Evolutionary conservation across 2,113 vertebrate genomes (phyloP).

Genomic region (Motacilla alba): DNA sequence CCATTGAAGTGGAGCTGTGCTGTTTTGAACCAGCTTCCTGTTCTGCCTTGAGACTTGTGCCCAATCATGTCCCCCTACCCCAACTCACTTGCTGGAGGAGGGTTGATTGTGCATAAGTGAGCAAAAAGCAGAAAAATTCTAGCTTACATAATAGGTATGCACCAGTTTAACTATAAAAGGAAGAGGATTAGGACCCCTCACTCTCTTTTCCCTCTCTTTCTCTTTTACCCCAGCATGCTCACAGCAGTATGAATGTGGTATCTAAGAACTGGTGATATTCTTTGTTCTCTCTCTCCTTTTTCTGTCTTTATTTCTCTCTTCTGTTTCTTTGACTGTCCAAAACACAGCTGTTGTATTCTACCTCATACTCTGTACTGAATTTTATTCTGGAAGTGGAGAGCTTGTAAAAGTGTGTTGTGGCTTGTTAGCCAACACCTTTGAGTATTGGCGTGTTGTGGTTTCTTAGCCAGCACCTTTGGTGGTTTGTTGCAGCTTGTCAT

Average conservation of each 20-base stretch:
- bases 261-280: not conserved
- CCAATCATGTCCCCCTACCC: accelerated
- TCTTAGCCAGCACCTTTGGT: not conserved
- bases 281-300: not conserved
- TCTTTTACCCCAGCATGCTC: not conserved
- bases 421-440: not conserved
- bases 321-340: not conserved
- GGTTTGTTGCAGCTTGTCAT: not conserved
- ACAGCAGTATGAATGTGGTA: not conserved
- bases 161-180: not conserved
- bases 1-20: accelerated
- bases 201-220: not conserved
- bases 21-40: not conserved
- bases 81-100: not conserved
- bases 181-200: accelerated
- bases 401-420: not conserved
- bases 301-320: not conserved
- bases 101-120: not conserved
- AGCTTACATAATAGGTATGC: not conserved
- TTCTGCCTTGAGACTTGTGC: not conserved
- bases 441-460: not conserved
- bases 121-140: not conserved
- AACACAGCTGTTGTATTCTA: not conserved
- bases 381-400: not conserved
- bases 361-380: not conserved